Base-by-base conservation (phyloP, 37 sponge, comb jelly and placozoan genomes). In the Ianthella basta region DNA sequence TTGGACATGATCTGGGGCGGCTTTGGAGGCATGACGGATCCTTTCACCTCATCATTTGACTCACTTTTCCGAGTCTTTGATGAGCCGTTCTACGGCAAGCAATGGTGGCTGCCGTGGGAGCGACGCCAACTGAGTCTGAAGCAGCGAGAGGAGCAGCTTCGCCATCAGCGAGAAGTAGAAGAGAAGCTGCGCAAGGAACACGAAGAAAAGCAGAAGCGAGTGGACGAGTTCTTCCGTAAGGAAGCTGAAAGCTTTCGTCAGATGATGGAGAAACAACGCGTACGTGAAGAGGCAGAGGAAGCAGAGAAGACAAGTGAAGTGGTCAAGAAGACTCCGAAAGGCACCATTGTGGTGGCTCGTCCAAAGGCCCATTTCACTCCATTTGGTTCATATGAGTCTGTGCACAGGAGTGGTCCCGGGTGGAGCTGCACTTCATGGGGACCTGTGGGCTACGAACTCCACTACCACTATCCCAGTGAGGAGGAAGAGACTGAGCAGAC, bases 401-500 rank as follows among this genome's bases (percentile, higher is more conserved):
- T 50, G 54, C n/a, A 32, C 44, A 41, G 37, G 78, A 25, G 44
- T 19, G 78, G 78, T 23, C 78, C 78, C 3, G 78, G 78, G n/a
- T 75, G 78, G 78, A 40, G 54, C 54, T 39, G 78, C 78, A 75
- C 78, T 44, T 24, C 20, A 10, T 75, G 78, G 78, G 78, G 78
- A 13, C 78, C 78, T 19, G 78, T 75, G 53, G 78, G 78, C 0
- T 75, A 75, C 15, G 78, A 75, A 53, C 78, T 75, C 54, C 54
- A 75, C 78, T 75, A 75, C 78, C 40, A 75, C 78, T 23, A 40
- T 41, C 78, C 78, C 15, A 24, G 54, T 18, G 78, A 75, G 53
- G 78, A 36, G n/a, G 78, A 75, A 24, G n/a, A 75, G 54, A 10
- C 33, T 19, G 6, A 3, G 8, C 6, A 44, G 8, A 44, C 8